phyloP scores from a whole-genome alignment of 2,888 invertebrate species.

The Acanthosepion pharaonis region DNA sequence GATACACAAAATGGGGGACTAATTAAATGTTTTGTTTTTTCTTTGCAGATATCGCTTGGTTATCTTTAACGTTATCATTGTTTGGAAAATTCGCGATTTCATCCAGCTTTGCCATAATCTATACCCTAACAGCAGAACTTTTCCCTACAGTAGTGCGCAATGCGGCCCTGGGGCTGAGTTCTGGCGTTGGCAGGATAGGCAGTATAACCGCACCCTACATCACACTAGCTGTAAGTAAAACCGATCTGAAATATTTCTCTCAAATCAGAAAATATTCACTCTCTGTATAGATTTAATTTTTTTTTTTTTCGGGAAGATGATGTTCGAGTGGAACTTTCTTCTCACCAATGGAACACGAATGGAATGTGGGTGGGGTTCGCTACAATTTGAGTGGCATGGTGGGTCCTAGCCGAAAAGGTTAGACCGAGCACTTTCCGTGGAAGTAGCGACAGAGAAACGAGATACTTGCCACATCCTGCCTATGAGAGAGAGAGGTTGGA shows the following conservation, averaged over 20 bases:
- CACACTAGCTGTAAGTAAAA: background rate
- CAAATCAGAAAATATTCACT: background rate
- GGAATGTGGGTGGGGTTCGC: too few species aligned
- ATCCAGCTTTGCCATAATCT: constrained; percentile 12
- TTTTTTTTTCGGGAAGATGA: too few species aligned
- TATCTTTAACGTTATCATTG: background rate
- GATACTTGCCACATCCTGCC: too few species aligned
- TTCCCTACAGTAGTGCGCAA: constrained; percentile 39
- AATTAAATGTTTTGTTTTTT: background rate
- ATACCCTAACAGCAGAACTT: background rate
- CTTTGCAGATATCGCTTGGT: background rate
- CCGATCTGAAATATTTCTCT: background rate
- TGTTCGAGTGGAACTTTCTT: too few species aligned
- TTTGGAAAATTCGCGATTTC: constrained; percentile 37
- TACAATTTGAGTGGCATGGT: too few species aligned
- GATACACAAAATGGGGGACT: too few species aligned
- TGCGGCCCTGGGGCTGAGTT: background rate
- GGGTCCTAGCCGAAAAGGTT: too few species aligned
- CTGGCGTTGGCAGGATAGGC: background rate
- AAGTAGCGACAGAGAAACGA: too few species aligned
- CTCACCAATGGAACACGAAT: too few species aligned
- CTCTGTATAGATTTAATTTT: too few species aligned
- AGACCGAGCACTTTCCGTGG: too few species aligned
- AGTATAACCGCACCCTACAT: constrained; percentile 39
- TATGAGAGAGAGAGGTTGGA: too few species aligned